A percentile compares a stretch with the other conserved stretches of the same genome.
phyloP scores from a whole-genome alignment of 2,797 vertebrate species.

The Tinamus major region DNA sequence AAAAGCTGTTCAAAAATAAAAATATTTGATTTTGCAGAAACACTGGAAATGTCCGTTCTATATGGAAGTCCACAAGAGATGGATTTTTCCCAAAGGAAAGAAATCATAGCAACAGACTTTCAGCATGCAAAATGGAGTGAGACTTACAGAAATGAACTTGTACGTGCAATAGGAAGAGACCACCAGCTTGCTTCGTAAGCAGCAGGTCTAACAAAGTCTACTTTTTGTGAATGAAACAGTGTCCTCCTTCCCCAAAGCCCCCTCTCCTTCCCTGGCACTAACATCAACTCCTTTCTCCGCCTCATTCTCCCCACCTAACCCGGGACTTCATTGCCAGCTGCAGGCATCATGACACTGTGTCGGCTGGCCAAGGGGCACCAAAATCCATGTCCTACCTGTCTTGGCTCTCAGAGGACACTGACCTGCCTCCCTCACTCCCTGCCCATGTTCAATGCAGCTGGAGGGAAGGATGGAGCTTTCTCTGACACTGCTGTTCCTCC shows the following conservation, averaged over 20 bases:
- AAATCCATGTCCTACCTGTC: neutral
- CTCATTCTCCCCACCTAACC: neutral
- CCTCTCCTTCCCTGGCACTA: neutral
- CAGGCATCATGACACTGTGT: neutral
- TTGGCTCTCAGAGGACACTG: neutral
- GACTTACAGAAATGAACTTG: neutral
- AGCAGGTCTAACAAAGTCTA: neutral
- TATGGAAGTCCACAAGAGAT: neutral
- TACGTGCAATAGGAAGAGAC: neutral
- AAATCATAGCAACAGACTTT: neutral
- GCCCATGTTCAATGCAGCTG: neutral
- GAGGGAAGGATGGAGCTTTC: neutral
- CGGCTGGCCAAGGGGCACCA: neutral
- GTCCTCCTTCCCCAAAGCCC: neutral
- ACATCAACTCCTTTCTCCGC: neutral
- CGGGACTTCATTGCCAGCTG: neutral
- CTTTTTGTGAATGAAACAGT: neutral
- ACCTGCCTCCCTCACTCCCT: neutral
- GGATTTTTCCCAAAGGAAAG: neutral
- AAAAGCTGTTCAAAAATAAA: neutral
- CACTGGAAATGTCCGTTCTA: neutral
- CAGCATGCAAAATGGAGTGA: accelerated
- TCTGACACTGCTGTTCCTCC: neutral
- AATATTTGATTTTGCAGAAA: neutral
- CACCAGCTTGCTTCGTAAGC: neutral